Conservation (phyloP, 2,113 vertebrate species). For the Etheostoma spectabile region DNA sequence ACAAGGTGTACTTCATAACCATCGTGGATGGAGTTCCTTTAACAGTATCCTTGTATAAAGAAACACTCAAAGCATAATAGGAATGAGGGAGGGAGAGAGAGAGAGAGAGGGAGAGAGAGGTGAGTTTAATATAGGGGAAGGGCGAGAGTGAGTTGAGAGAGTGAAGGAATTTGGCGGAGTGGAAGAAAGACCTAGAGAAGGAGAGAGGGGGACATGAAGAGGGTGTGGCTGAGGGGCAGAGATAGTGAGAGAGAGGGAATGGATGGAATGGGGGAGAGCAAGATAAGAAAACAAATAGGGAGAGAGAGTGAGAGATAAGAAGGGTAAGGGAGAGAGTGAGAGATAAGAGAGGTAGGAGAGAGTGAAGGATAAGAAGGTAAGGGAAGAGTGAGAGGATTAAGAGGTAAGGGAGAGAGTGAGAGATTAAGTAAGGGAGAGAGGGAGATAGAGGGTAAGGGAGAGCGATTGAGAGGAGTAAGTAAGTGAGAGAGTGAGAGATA, state of each 20-base stretch:
- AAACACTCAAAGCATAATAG: neutral
- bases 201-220: neutral
- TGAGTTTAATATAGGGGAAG: neutral
- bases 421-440: too few relatives aligned
- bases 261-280: neutral
- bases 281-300: neutral
- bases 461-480: neutral
- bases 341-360: too few relatives aligned
- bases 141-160: neutral
- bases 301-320: neutral
- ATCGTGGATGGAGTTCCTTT: neutral
- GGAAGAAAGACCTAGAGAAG: neutral
- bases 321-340: neutral
- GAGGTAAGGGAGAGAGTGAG: too few relatives aligned
- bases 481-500: neutral
- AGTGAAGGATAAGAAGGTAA: too few relatives aligned
- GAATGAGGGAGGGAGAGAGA: too few relatives aligned
- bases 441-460: neutral
- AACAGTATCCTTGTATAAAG: neutral
- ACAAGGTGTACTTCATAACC: neutral
- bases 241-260: neutral
- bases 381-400: too few relatives aligned
- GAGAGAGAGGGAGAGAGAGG: too few relatives aligned
- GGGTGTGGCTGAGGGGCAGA: conserved; percentile 1
- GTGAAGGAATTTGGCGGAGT: neutral